phyloP scores from a whole-genome alignment of 2,113 vertebrate species.

The Daphoenositta chrysoptera region DNA sequence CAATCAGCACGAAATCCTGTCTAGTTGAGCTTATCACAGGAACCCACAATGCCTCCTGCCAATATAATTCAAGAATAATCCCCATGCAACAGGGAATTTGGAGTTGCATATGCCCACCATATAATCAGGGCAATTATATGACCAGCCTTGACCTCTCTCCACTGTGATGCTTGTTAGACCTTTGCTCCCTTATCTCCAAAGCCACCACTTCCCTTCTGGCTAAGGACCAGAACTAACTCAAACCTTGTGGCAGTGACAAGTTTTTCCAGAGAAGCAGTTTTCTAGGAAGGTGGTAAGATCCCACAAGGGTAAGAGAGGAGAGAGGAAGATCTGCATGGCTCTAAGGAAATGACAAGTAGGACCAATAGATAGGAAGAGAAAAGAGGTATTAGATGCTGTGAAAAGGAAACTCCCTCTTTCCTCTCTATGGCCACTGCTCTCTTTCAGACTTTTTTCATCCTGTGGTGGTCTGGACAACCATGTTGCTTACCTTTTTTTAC shows the following conservation, averaged over 20 bases:
- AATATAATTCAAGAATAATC: background rate
- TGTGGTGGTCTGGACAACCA: background rate
- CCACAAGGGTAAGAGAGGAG: rapidly evolving
- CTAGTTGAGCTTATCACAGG: background rate
- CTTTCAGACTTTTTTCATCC: background rate
- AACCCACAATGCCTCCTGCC: background rate
- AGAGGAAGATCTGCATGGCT: background rate
- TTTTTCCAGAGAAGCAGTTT: background rate
- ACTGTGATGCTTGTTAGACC: background rate
- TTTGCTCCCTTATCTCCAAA: background rate
- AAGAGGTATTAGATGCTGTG: background rate
- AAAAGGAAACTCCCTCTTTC: background rate
- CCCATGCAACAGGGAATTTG: background rate
- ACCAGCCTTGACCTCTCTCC: background rate
- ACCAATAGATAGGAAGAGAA: background rate
- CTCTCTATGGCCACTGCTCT: background rate
- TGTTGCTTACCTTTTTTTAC: background rate
- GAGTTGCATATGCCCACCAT: background rate
- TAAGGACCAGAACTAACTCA: background rate
- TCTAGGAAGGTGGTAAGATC: background rate
- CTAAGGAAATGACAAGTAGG: background rate
- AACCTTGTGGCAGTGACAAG: background rate
- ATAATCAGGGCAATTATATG: background rate
- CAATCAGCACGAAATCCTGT: rapidly evolving
- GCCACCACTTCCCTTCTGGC: background rate